Base-by-base conservation (phyloP, 2,888 invertebrate genomes). In the Hydraecia micacea region DNA sequence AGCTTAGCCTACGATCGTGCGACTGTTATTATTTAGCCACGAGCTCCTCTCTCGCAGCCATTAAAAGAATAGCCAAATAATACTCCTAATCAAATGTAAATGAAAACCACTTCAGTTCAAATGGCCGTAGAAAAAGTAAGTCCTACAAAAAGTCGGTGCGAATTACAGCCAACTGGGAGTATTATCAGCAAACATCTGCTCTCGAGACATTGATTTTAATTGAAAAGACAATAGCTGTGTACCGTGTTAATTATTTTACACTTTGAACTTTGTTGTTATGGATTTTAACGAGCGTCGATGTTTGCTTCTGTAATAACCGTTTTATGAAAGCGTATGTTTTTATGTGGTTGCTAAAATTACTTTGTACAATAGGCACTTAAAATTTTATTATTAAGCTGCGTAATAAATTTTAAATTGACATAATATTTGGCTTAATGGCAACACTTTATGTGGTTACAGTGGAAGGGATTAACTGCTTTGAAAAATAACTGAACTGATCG, bases 231-330 rank as follows among this genome's bases (percentile, higher is more conserved):
- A 83, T 81, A 73, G 46, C 75, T 65, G 42, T 79, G 60, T 72
- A 75, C 73, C 58, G 60, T 73, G 71, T 74, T 87, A 73, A 87
- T 80, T 73, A 71, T 79, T 75, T 79, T 60, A 84, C 62, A 79
- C 70, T 79, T 87, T 75, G 49, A 72, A 73, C 73, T 71, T 74
- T 60, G 80, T 63, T 72, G 60, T 79, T 84, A 71, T 55, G 65
- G 71, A 65, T 79, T 84, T 65, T 46, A 84, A 87, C 70, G 55
- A 67, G 46, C 52, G 21, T 49, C 68, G 46, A 84, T 72, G 63
- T 87, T 75, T 85, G 80, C 63, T 87, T 66, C 15, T 25, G 68
- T 73, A 85, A 85, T 87, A 87, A 87, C 77, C 58, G 62, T 85
- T 85, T 85, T 73, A 72, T 73, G 72, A 42, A 71, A 75, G 72